Base-by-base conservation (phyloP, 1,140 invertebrate species). In the Eubasilissa regina region DNA sequence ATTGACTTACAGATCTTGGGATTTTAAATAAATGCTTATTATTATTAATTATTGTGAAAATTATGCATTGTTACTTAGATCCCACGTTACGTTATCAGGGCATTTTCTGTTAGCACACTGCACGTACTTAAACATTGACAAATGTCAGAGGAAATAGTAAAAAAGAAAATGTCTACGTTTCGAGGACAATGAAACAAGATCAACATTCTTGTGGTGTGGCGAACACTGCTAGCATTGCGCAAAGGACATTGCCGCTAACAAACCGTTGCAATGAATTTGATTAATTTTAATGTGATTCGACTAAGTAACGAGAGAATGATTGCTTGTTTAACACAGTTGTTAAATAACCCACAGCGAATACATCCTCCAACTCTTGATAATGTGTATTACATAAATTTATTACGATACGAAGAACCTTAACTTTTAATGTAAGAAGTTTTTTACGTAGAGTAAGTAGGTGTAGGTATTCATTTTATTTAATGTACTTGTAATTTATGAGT, bases 121-220 rank as follows among this genome's bases (percentile, higher is more conserved):
- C 25, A 35, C 25, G 25, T 35, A 35, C 25, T 35, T 35, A 35
- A 35, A 6, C 25, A 35, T 35, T 35, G 25, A 66, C 62, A 45
- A 66, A 66, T 66, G 62, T 66, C 62, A 66, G 35, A 70, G 17
- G 44, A 74, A 74, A 43, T 19, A 74, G 62, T 25, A 68, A 4
- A 68, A 68, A 68, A 68, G 64, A 68, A 68, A 68, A 35, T 68
- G 45, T 35, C 15, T n/a, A 47, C 12, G 45, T 68, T 68, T 74
- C 51, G 70, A 74, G 70, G 70, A 74, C 70, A 74, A 15, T 70
- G 45, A 70, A 74, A 74, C 70, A 56, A 74, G 70, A 74, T 74
- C 70, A 74, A 74, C 70, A 74, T 74, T 74, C 70, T 56, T 74
- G 66, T 4, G 66, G 66, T 9, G 70, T 55, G 25, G 12, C 15